Base-by-base conservation (phyloP, 30 jellyfish, hydroid and myxozoan species). In the Aurelia coerulea region DNA sequence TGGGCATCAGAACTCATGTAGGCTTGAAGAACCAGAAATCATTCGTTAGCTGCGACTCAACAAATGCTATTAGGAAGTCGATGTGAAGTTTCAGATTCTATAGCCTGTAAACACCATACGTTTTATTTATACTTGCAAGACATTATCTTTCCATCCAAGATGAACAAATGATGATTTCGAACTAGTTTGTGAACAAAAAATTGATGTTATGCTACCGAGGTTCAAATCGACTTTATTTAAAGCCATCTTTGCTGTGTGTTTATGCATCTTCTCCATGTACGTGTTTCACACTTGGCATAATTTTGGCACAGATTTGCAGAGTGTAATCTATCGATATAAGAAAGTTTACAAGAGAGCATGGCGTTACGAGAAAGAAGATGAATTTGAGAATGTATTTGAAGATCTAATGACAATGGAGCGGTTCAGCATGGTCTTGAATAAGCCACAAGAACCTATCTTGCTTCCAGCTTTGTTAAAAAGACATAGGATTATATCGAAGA, bases 341-440 rank as follows among this genome's bases (percentile, higher is more conserved):
- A 32, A 4, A 63, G 42, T 35, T 16, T 11, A 18, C 31, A 76
- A 39, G 13, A 59, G 46, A 10, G 41, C 32, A n/a, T 15, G 35
- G 33, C 68, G 7, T 12, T 9, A 11, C 14, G 62, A 79, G 23
- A 37, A 79, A 11, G 68, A 37, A 4, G 56, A 64, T 5, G 39
- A 52, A 18, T 39, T 65, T 54, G 49, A 66, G 33, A 39, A 79
- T 42, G 42, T 79, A 32, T 62, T 35, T 17, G 79, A 76, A 14
- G 86, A 76, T n/a, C 35, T 66, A 35, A 4, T 41, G 71, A 34
- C 69, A 19, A 50, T 79, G 68, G 89, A 79, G 59, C 33, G 50
- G 71, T 66, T 79, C 15, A 66, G 80, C 62, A 78, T 62, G 11
- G 75, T 63, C 23, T 39, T 79, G 5, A 41, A 41, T 29, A 52